Conservation (phyloP, 2,113 vertebrate genomes). For the Dascyllus trimaculatus region DNA sequence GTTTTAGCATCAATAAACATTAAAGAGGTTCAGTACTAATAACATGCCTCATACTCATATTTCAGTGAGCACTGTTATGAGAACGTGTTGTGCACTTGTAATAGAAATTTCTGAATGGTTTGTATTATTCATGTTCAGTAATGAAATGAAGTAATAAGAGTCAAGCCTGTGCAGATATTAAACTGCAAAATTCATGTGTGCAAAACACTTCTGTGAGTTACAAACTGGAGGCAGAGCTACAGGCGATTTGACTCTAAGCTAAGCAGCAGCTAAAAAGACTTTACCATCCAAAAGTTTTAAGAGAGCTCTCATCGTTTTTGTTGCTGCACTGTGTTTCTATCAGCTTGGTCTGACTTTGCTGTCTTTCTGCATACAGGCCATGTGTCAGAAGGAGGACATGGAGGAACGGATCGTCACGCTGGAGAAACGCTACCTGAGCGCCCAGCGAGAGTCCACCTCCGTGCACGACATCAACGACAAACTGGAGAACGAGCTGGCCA, state of each 20-base stretch:
- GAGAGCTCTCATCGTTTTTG: neutral
- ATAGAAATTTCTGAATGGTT: neutral
- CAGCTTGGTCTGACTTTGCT: neutral
- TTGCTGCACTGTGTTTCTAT: neutral
- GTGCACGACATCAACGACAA: constrained; percentile 99
- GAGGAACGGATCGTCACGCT: constrained; percentile 98
- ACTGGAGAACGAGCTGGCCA: constrained; percentile 97
- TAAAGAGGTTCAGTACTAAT: too few species aligned
- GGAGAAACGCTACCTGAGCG: constrained; percentile 98
- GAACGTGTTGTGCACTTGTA: neutral
- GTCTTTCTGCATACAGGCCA: constrained; percentile 85
- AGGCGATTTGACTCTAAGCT: neutral
- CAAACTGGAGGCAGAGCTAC: too few species aligned
- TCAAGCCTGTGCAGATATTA: neutral
- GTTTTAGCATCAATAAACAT: too few species aligned
- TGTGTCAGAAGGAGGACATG: constrained; percentile 99
- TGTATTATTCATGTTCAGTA: neutral
- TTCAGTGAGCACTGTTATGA: neutral
- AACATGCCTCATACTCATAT: neutral
- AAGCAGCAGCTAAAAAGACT: neutral
- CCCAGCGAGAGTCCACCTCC: constrained; percentile 97
- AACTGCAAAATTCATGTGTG: neutral
- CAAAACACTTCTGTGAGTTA: too few species aligned
- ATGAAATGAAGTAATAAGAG: neutral
- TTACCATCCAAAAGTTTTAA: neutral